Base-by-base conservation (phyloP, 2,113 vertebrate genomes). In the Psittacus erithacus region DNA sequence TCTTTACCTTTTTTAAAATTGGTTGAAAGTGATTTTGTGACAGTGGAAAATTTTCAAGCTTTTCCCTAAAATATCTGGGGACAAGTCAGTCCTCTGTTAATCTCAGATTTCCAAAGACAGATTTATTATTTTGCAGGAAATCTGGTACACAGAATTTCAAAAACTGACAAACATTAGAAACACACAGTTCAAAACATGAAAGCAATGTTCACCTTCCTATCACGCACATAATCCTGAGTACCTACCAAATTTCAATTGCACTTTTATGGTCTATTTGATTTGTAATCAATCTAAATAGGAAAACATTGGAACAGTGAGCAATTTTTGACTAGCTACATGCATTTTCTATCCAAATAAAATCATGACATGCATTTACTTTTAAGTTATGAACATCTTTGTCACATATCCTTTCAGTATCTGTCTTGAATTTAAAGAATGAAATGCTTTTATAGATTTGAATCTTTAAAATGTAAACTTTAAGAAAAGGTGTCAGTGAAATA, bases 271-370 rank as follows among this genome's bases (percentile, higher is more conserved):
- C 65, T 76, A 4, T 93, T 76, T 85, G 75, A 90, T 90, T 94
- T 73, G 52, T 88, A 95, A 94, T 94, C 88, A 88, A 80, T 93
- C 78, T 86, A 15, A 62, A 69, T 90, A 55, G 52, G 70, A 92
- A 95, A 94, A 76, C 68, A 74, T 5, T 57, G 1, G 3, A 90
- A 78, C 28, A 81, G 15, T 17, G 35, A 68, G 20, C 28, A 83
- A 67, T 76, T 70, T 95, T 69, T 97, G 76, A 95, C 96, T 88
- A 95, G 82, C 44, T 69, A 39, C 13, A 16, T 2, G 1, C n/a
- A 49, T 90, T 92, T 92, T 88, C 76, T 88, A 49, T 52, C 90
- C 67, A 94, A 91, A 73, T 79, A 90, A 83, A 93, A n/a, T 79
- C 18, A 17, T 35, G 55, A 70, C 38, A 69, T 52, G 0, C 49